Evolutionary conservation across 2,797 vertebrate genomes (phyloP), one percentile per base, ranked within the genome.

Genomic region (Gallirallus australis): DNA sequence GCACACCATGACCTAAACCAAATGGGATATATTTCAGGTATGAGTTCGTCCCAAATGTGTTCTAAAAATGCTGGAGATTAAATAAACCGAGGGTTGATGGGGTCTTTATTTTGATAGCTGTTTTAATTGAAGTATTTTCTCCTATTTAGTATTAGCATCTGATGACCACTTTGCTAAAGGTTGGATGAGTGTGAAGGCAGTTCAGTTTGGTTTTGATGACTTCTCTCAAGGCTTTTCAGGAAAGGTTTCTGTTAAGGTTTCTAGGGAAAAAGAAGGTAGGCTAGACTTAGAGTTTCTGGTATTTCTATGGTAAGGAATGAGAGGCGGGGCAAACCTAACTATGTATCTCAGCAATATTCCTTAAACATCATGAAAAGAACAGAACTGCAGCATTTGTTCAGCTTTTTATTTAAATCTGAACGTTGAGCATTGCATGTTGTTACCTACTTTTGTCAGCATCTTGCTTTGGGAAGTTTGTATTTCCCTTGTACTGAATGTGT

Each of bases 401-500:
- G 48, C 48, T 24, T 42, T 70, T 84, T 48, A 64, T 71, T 31
- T 4, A 8, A 54, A 21, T 11, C 7, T 64, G 20, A 37, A n/a
- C 11, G 5, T 50, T 50, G 23, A 79, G 18, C 20, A 72, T 30
- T 57, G 21, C n/a, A n/a, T 28, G 27, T 76, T 4, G 2, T 42
- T 70, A 27, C 0, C 69, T 68, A 0, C 35, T 87, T 94, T 20
- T n/a, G 28, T 31, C 28, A 60, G 40, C 31, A 14, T 64, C 20
- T 2, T 7, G 3, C 6, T 69, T 80, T 40, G 17, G 17, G 14
- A 68, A 68, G 28, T 57, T 37, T 1, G 0, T 40, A 14, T 61
- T 87, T 65, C 25, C 39, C 64, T 75, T 57, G 11, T 25, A 24
- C 23, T 45, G 68, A 59, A 39, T 9, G 47, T 66, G n/a, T 30